Conservation (phyloP, 2,113 vertebrate genomes). For the Petrocephalus zakoni region DNA sequence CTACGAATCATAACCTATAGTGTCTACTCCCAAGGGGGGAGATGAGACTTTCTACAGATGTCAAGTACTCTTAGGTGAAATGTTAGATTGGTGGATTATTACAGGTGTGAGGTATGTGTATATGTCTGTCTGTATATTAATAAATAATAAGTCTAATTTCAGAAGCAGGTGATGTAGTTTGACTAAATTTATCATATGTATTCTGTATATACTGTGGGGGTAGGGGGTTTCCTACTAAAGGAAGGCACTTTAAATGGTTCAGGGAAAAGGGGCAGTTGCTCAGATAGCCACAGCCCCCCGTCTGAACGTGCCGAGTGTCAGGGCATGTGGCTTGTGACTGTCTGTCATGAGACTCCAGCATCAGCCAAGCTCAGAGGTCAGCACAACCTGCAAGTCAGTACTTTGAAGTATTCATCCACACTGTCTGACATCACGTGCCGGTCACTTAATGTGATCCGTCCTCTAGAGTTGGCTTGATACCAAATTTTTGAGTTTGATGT, state of each 20-base stretch:
- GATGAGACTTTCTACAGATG: not conserved
- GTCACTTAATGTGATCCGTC: not conserved
- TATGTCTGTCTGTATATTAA: not conserved
- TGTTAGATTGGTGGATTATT: not conserved
- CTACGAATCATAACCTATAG: not conserved
- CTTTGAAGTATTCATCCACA: not conserved
- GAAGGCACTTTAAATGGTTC: no score
- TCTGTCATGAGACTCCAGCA: not conserved
- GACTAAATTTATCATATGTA: no score
- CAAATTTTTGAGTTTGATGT: not conserved
- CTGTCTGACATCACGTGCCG: not conserved
- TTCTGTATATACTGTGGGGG: no score
- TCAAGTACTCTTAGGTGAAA: not conserved
- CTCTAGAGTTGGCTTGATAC: not conserved
- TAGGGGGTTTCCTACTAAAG: no score
- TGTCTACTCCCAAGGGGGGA: not conserved
- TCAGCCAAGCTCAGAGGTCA: not conserved
- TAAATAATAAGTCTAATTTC: no score
- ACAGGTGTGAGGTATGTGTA: not conserved
- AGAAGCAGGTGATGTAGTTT: no score
- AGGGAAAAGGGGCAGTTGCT: not conserved
- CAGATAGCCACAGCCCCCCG: not conserved
- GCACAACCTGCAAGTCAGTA: not conserved
- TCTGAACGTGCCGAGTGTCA: not conserved
- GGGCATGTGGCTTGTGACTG: not conserved